Percentiles rank a stretch among this genome's conserved stretches.
These are phyloP conservation scores for Gryllus bimaculatus DNA, from an alignment of 1,140 invertebrate species.

Conservation along the genomic window DNA sequence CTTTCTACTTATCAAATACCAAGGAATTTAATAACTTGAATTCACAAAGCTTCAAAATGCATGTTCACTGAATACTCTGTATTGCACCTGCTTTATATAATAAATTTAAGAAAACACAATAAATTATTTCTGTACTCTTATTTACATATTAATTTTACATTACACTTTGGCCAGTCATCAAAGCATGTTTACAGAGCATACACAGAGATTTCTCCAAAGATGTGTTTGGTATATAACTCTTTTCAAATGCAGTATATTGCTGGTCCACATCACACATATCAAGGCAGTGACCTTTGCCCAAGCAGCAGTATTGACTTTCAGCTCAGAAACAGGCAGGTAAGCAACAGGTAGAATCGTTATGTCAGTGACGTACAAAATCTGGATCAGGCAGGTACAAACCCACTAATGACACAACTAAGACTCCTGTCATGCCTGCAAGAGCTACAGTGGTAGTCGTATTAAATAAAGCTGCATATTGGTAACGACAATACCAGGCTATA, in stretches of 20 bases:
- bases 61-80: no score
- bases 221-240: not conserved
- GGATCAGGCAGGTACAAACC: constrained; percentile 41
- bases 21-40: no score
- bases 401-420: constrained; percentile 45
- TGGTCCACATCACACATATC: not conserved
- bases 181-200: not conserved
- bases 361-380: constrained; percentile 33
- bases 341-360: not conserved
- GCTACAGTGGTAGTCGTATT: constrained; percentile 50
- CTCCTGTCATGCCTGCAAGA: constrained; percentile 46
- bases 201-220: not conserved
- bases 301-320: not conserved
- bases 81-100: not conserved
- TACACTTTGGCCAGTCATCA: not conserved
- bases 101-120: not conserved
- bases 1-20: no score
- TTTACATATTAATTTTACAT: not conserved
- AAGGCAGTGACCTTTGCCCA: not conserved
- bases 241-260: not conserved
- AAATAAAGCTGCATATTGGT: constrained; percentile 51
- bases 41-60: no score
- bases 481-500: constrained; percentile 51
- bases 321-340: not conserved
- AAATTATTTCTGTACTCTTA: not conserved